These are phyloP conservation scores for Gephyroberyx darwinii DNA, from an alignment of 2,797 vertebrate genomes.

Conservation along the genomic window DNA sequence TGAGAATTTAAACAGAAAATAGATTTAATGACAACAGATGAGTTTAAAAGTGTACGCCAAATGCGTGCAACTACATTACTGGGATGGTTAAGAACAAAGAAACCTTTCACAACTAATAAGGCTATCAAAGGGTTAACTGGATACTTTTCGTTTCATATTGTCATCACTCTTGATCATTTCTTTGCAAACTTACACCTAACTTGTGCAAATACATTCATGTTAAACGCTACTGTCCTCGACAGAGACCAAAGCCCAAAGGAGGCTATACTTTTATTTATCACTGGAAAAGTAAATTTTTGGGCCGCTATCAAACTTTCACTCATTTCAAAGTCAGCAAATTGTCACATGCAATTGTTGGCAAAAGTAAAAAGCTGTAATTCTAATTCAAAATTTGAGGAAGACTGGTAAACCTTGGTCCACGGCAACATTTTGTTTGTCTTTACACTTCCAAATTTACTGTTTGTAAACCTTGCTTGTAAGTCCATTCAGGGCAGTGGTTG, in stretches of 20 bases:
- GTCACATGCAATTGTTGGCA: slow-evolving; percentile 1
- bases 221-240: slow-evolving; percentile 28
- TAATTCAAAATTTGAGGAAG: slow-evolving; percentile 11
- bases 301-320: not conserved
- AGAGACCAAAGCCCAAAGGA: not conserved
- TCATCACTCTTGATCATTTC: slow-evolving; percentile 22
- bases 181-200: slow-evolving; percentile 25
- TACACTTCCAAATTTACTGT: not conserved
- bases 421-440: not conserved
- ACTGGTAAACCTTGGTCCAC: slow-evolving; percentile 1
- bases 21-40: slow-evolving; percentile 25
- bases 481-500: not conserved
- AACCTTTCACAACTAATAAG: slow-evolving; percentile 40
- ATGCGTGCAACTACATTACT: slow-evolving; percentile 41
- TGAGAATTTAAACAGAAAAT: slow-evolving; percentile 40
- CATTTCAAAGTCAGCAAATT: slow-evolving; percentile 3
- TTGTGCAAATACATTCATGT: slow-evolving; percentile 69
- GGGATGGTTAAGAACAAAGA: slow-evolving; percentile 12
- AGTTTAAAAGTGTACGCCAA: slow-evolving; percentile 31
- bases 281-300: slow-evolving; percentile 1
- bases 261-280: not conserved
- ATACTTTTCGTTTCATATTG: slow-evolving; percentile 29
- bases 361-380: not conserved
- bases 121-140: slow-evolving; percentile 31
- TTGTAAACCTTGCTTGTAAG: not conserved